phyloP scores from a whole-genome alignment of 2,888 invertebrate genomes.

The Temnothorax unifasciatus region DNA sequence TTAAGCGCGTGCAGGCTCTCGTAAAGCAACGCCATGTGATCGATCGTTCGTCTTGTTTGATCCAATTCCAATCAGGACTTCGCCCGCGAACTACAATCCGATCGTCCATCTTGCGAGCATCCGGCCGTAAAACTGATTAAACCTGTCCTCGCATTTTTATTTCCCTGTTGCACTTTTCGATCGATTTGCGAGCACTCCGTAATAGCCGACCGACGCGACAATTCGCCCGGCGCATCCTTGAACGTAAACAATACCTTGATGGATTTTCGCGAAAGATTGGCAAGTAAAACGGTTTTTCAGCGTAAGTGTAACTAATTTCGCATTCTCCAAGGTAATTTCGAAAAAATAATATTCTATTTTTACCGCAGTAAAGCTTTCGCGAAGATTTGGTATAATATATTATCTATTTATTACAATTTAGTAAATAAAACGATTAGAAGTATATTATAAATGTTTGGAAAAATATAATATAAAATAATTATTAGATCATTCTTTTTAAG shows the following conservation, averaged over 20 bases:
- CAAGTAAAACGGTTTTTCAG: neutral
- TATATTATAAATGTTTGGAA: neutral
- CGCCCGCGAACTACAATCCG: slow-evolving; percentile 60
- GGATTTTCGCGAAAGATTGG: neutral
- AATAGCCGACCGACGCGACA: slow-evolving; percentile 27
- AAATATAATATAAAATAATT: neutral
- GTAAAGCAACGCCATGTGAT: slow-evolving; percentile 66
- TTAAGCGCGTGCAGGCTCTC: slow-evolving; percentile 55
- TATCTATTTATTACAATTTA: neutral
- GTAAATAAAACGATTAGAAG: neutral
- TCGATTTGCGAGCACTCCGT: slow-evolving; percentile 35
- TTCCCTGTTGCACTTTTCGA: slow-evolving; percentile 18
- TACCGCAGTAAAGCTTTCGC: neutral
- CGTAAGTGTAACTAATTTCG: neutral
- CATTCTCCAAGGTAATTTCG: neutral
- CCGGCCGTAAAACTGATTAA: slow-evolving; percentile 57
- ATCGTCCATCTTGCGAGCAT: slow-evolving; percentile 72
- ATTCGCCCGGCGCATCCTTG: slow-evolving; percentile 47
- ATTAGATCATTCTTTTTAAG: neutral
- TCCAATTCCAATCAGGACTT: slow-evolving; percentile 76
- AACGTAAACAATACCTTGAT: slow-evolving; percentile 56
- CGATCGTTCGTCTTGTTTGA: slow-evolving; percentile 74
- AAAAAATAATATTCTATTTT: neutral
- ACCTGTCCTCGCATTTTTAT: slow-evolving; percentile 43
- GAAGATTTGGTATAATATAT: neutral